These are phyloP conservation scores for Apeltes quadracus DNA, from an alignment of 2,113 vertebrate species.

Conservation along the genomic window DNA sequence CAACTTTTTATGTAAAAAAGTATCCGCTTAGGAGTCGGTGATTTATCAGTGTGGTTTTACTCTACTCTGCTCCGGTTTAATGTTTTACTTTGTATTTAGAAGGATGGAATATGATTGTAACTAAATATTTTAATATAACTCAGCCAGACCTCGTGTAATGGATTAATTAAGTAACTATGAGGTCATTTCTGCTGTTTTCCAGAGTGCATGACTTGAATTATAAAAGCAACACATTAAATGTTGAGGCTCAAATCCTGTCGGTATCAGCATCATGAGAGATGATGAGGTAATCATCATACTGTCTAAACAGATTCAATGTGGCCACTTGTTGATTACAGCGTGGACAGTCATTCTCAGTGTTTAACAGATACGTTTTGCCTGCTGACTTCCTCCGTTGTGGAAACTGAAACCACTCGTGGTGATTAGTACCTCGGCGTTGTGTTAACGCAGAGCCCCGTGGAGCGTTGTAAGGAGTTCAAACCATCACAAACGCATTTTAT, in stretches of 20 bases:
- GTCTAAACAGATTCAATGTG: conserved; percentile 13
- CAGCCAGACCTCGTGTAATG: neutral
- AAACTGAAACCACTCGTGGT: conserved; percentile 5
- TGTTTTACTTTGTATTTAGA: neutral
- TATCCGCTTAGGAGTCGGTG: neutral
- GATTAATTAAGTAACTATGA: neutral
- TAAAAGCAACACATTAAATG: conserved; percentile 1
- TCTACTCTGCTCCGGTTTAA: neutral
- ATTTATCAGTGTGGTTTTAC: neutral
- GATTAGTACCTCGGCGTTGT: conserved; percentile 29
- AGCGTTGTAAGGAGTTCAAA: neutral
- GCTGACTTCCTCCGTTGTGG: conserved; percentile 21
- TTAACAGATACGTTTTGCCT: conserved; percentile 27
- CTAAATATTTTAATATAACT: neutral
- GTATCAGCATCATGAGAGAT: conserved; percentile 9
- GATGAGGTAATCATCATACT: conserved; percentile 16
- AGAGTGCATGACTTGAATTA: neutral
- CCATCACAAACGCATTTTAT: conserved; percentile 7
- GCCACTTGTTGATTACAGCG: conserved; percentile 28
- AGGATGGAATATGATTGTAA: neutral
- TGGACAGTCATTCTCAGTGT: conserved; percentile 12
- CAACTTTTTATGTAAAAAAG: neutral
- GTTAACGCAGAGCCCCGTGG: neutral
- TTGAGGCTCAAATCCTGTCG: neutral
- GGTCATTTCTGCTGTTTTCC: neutral